Evolutionary conservation across 23 tunicate genomes (phyloP), one percentile per base, ranked within the genome.

Genomic region (Ascidia mentula): DNA sequence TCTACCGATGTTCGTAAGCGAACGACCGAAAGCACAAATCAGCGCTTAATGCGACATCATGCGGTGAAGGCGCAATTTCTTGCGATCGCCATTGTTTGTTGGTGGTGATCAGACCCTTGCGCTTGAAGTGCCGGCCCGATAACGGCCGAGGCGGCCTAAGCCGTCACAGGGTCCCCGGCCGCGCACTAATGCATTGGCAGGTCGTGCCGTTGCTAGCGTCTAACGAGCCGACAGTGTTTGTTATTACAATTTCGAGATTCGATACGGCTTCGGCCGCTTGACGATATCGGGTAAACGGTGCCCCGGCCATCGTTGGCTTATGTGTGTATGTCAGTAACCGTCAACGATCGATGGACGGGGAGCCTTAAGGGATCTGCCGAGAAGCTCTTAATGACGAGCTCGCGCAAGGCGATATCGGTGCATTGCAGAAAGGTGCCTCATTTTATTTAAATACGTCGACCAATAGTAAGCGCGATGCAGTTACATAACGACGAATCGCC

Each of bases 171-270:
- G n/a, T n/a, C n/a, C n/a, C n/a, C n/a, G n/a, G n/a, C 13, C 65
- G 13, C 65, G 7, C 65, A 53, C 65, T 53, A 53, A 53, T 53
- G 65, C 65, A 53, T 53, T 28, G 7, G 24, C 65, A 53, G 65
- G 22, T 53, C 65, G 65, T 53, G 65, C 7, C 28, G 28, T 9
- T 53, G 65, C 1, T 26, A 53, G 13, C 65, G 65, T 20, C 65
- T 53, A 53, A 53, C 65, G 65, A 53, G 65, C 65, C 4, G 7
- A 26, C 28, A 28, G 28, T 53, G 65, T 53, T 53, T 53, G 65
- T 53, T 53, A 53, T 53, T 53, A 53, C 65, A 53, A 53, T 53
- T 53, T 20, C 65, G 65, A 53, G 65, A 53, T 53, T 53, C 65
- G 65, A 53, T 53, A 53, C 65, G 65, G 65, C 65, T 28, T 53